Evolutionary conservation across 2,113 vertebrate genomes (phyloP), one percentile per base, ranked within the genome.

Genomic region (Toxotes chatareus): DNA sequence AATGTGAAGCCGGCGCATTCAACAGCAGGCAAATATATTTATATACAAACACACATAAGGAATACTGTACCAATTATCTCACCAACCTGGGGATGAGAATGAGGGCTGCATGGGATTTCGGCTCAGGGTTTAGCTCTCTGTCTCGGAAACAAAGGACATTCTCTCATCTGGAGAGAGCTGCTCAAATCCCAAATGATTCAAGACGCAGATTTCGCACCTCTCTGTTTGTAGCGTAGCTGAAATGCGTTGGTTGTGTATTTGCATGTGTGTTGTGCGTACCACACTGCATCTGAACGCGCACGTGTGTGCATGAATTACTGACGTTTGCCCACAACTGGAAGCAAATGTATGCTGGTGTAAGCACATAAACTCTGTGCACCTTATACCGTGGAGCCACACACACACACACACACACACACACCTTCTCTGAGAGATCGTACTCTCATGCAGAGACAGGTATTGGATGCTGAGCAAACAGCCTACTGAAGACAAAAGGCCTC

Each of bases 11-110:
- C 49, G 63, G 72, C 7, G 67, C 84, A 84, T 88, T 87, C 86
- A 69, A 75, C 73, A 86, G 75, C 89, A 89, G 81, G 82, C 69
- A 86, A 38, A 82, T 69, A 64, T 71, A 70, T 66, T 40, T 65
- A 69, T 36, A 82, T 19, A 63, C 42, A 83, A 51, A 85, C 34
- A 85, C 32, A 84, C 49, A 88, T 36, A 68, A 84, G 85, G 49
- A 89, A 91, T 66, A 90, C 82, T 80, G 87, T 85, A 88, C 27
- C 87, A 79, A 87, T 82, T 31, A 74, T 85, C 82, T 86, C 92
- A 93, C 93, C 89, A 91, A 94, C 91, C 92, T 93, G 91, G 61
- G 77, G 75, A 77, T 27, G 82, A 74, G 85, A 87, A 49, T 3
- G 77, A 63, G 81, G 82, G 59, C 72, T 73, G 89, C 85, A 36